Base-by-base conservation (phyloP, 2,113 vertebrate genomes). In the Tragelaphus imberbis region DNA sequence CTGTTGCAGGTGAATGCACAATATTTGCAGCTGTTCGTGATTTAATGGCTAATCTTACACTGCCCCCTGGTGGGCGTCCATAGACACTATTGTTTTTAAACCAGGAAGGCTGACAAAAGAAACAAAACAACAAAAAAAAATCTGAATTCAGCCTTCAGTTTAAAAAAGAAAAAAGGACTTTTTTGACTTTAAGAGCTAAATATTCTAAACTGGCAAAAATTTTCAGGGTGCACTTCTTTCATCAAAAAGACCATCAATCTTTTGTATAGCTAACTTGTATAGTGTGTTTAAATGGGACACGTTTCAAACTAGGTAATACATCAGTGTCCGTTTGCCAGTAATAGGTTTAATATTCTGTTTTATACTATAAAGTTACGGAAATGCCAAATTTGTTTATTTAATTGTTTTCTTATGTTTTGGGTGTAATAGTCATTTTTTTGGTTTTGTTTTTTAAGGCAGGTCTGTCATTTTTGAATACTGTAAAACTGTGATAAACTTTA, bases 21-120 rank as follows among this genome's bases (percentile, higher is more conserved):
- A 99, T 99, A 99, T 99, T 99, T 99, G 99, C 99, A 91, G 99
- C 99, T 94, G 99, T 99, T 98, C 99, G 99, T 96, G 99, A 99
- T 98, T 99, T 99, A 99, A 99, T 99, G 99, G 99, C 99, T 98
- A 99, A 99, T 99, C 99, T 99, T 98, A 99, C 99, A 90, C 99
- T 99, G 98, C 99, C 99, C 97, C 99, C 99, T 97, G 99, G 99
- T 98, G 99, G 99, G 97, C 99, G 99, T 98, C 99, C 99, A 91
- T 99, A 98, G 98, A 99, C 98, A 98, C 98, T 97, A 97, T 98
- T 98, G 96, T 98, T 98, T 98, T 96, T 98, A 98, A 98, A 98
- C 98, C 98, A 98, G 98, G 98, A 98, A 98, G 98, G 98, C 98
- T 98, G 98, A 99, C 97, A 98, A 98, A 93, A 98, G 99, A 98